Base-by-base conservation (phyloP, 2,797 vertebrate species). In the Pipistrellus kuhlii region DNA sequence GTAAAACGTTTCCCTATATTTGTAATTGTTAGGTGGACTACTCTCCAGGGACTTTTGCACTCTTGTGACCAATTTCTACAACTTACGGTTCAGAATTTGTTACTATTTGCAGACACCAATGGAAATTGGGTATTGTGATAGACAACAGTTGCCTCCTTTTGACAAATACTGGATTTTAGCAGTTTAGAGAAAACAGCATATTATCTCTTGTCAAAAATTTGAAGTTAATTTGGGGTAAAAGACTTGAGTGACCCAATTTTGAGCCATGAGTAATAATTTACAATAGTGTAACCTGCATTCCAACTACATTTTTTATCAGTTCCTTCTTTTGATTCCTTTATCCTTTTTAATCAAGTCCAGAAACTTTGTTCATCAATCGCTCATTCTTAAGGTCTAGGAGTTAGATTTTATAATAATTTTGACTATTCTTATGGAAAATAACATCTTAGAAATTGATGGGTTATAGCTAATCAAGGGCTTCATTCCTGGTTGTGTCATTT, bases 11-110 rank as follows among this genome's bases (percentile, higher is more conserved):
- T 96, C 97, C 97, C 98, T 97, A 87, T 94, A 89, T 95, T 96
- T 97, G 97, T 98, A 98, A 97, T 97, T 96, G 93, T 98, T 97
- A 94, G 98, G 97, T 98, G 98, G 97, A 97, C 97, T 97, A 96
- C 83, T 98, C 97, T 98, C 98, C 98, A 98, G 98, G 97, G 97
- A 98, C 95, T 97, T 97, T 98, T 98, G 97, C 97, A 98, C 97
- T 98, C 97, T 96, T 85, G 95, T 98, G 97, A 98, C 97, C 98
- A 98, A 98, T 98, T 98, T 98, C 97, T 98, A 89, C 97, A 94
- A 98, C 95, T 97, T 97, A 96, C 91, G 88, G 94, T 98, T 97
- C 81, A 96, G 97, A 97, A 97, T 98, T 97, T 97, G 87, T 98
- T 97, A 97, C 92, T 59, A 32, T 97, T 97, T 98, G 85, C 96